These are phyloP conservation scores for Chionis minor DNA, from an alignment of 2,113 vertebrate species.

Conservation along the genomic window DNA sequence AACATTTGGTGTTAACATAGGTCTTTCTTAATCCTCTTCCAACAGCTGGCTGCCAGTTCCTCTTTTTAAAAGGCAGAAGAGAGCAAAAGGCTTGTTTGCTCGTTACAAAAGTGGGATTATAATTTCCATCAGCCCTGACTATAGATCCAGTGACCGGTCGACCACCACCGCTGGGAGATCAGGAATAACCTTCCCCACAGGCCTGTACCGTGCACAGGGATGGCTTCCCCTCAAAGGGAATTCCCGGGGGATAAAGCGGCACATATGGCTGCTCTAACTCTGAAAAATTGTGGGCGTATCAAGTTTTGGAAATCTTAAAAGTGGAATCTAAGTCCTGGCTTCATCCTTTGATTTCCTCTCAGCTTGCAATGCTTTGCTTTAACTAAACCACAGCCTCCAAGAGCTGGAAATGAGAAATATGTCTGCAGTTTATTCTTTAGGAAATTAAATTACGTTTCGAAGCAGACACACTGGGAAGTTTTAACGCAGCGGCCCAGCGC, in stretches of 20 bases:
- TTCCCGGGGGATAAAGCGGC: not conserved
- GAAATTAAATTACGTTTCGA: not conserved
- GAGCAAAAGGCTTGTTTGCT: not conserved
- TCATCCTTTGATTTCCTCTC: not conserved
- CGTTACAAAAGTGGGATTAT: not conserved
- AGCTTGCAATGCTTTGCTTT: not conserved
- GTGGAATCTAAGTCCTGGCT: not conserved
- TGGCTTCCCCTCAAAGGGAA: not conserved
- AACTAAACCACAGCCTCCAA: not conserved
- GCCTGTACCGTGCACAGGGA: not conserved
- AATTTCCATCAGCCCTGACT: not conserved
- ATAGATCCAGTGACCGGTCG: not conserved
- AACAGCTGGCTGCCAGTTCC: not conserved
- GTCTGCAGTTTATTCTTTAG: not conserved
- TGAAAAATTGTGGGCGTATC: not conserved
- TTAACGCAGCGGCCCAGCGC: not conserved
- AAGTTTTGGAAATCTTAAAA: not conserved
- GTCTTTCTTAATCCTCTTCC: not conserved
- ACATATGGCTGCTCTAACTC: not conserved
- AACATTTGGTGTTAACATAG: not conserved
- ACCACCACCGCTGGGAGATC: not conserved
- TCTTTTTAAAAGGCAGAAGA: not conserved
- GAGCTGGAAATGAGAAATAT: not conserved
- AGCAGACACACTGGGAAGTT: not conserved
- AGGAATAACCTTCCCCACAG: rapidly evolving